Conservation (phyloP, 2,888 invertebrate species). For the Sylvicola fuscatus region DNA sequence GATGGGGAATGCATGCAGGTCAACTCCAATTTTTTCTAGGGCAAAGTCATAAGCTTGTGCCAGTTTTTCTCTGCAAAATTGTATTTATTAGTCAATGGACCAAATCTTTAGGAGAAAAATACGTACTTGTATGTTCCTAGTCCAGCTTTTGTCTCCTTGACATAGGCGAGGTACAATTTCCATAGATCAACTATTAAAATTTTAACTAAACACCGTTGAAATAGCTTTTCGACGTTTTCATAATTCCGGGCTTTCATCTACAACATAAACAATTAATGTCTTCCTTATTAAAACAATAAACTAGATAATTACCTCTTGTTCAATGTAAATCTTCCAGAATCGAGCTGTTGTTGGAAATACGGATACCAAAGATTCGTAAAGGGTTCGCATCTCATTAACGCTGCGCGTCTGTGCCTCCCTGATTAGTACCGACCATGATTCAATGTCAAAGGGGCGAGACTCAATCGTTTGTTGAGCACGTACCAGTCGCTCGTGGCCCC, state of each 20-base stretch:
- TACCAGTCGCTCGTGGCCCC: constrained; percentile 70
- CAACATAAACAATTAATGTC: background rate
- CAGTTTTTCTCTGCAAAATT: constrained; percentile 73
- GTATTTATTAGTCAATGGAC: background rate
- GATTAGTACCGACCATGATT: constrained; percentile 93
- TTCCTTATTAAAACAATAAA: background rate
- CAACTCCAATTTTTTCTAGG: constrained; percentile 95
- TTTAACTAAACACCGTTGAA: constrained; percentile 94
- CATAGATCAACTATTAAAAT: constrained; percentile 97
- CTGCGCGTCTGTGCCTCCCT: constrained; percentile 78
- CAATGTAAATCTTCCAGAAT: constrained; percentile 98
- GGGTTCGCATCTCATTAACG: constrained; percentile 71
- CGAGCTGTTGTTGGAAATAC: constrained; percentile 93
- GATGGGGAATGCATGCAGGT: constrained; percentile 87
- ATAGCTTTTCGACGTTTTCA: constrained; percentile 98
- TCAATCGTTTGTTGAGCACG: constrained; percentile 72
- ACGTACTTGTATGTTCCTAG: constrained; percentile 83
- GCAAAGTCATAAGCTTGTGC: constrained; percentile 99
- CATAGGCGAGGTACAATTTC: constrained; percentile 94
- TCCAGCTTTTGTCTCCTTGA: constrained; percentile 91
- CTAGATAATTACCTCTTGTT: constrained; percentile 61
- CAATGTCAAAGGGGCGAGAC: constrained; percentile 80
- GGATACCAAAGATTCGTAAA: constrained; percentile 85
- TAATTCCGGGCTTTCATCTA: constrained; percentile 85
- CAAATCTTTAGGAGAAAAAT: constrained; percentile 2